Base-by-base conservation (phyloP, 2,888 invertebrate genomes). In the Eilema depressum region DNA sequence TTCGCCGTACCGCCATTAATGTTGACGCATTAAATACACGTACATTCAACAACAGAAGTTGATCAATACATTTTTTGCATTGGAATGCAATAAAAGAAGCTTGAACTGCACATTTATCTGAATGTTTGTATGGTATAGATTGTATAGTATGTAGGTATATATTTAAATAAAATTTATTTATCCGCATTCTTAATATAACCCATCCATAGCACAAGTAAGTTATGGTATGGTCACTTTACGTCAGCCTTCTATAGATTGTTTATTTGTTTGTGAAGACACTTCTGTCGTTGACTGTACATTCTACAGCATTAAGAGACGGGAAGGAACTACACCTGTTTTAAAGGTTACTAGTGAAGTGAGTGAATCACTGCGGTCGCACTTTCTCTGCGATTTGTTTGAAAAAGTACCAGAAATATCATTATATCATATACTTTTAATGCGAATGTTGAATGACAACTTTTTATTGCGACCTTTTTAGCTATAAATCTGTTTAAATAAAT, bases 241-340 rank as follows among this genome's bases (percentile, higher is more conserved):
- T n/a, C n/a, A n/a, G n/a, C n/a, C n/a, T n/a, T n/a, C n/a, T n/a
- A n/a, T n/a, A n/a, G n/a, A n/a, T n/a, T n/a, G n/a, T n/a, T n/a
- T 37, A 14, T 17, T 59, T 53, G n/a, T 53, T 53, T 53, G 8
- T 26, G 1, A 14, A 59, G 25, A 1, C 10, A 25, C 57, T 61
- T 28, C 14, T 61, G 20, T 61, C 1, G 20, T n/a, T 14, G 11
- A 3, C 61, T 25, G 14, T 63, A 47, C 25, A 63, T 62, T 57
- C 57, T 20, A 70, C 62, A 57, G 14, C 63, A 12, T 64, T 17
- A n/a, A 69, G 57, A 60, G 28, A 65, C 75, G 73, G 80, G 80
- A 79, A 82, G 82, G 80, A 80, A 80, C 64, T 71, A 59, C 77
- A 81, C 77, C 63, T 79, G 82, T 69, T 77, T 62, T 63, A 80